Evolutionary conservation across 37 sponge, comb jelly and placozoan genomes (phyloP), one percentile per base, ranked within the genome.

Genomic region (Axinella damicornis): DNA sequence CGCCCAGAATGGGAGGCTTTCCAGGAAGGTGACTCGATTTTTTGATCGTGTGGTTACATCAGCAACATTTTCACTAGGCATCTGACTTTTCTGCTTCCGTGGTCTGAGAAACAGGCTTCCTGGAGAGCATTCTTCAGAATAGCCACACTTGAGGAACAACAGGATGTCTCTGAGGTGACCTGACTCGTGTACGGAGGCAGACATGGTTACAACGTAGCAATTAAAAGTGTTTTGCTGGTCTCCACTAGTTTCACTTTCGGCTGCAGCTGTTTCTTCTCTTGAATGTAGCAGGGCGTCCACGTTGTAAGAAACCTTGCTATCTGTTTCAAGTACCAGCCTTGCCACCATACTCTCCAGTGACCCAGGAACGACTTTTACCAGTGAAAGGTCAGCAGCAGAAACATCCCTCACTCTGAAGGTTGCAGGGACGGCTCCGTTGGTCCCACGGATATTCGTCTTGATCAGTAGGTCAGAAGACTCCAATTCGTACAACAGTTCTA

Each of bases 1-100:
- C 2, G 70, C 70, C 96, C 96, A 96, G 24, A 55, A 36, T 21
- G 96, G 96, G 1, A 96, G 81, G 2, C 74, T 59, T 16, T 94
- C 90, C 15, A 85, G 80, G 65, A 83, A 85, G 14, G 77, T 81
- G 2, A 85, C 5, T 28, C 35, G 57, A 1, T 65, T 53, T 19
- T 57, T 65, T 5, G 61, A 16, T 46, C 9, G 46, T 9, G 9
- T 46, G 46, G 46, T 46, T n/a, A n/a, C n/a, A n/a, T 2, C 37
- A 28, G 34, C 37, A 20, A 14, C 52, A 0, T 78, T 19, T 15
- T 27, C 68, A 62, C n/a, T 53, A 22, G 31, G 37, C 0, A 4
- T 15, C 36, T 36, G 63, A 34, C 14, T 74, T 54, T 63, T 76
- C 66, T n/a, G 32, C 18, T 18, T 69, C 2, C 24, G n/a, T 58